Evolutionary conservation across 2,113 vertebrate genomes (phyloP).

Genomic region (Danionella cerebrum): DNA sequence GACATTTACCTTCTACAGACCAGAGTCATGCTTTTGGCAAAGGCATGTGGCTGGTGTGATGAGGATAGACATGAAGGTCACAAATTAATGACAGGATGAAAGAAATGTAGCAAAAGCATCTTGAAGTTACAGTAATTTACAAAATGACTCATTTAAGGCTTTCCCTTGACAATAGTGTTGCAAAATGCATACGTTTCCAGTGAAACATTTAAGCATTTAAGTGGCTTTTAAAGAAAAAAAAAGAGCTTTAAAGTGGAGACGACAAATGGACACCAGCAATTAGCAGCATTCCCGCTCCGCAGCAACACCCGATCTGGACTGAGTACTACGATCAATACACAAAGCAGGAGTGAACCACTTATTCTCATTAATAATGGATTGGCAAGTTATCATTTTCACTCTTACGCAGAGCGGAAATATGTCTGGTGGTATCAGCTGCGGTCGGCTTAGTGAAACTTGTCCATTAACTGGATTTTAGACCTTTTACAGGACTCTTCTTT

Average conservation of each 20-base stretch:
- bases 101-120: background rate
- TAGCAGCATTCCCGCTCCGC: slow-evolving; percentile 50
- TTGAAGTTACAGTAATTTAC: background rate
- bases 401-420: slow-evolving; percentile 59
- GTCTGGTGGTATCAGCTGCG: slow-evolving; percentile 59
- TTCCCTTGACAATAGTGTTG: background rate
- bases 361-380: slow-evolving; percentile 70
- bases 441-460: slow-evolving; percentile 60
- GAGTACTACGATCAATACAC: slow-evolving; percentile 61
- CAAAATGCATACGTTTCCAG: slow-evolving; percentile 5
- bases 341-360: slow-evolving; percentile 57
- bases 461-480: slow-evolving; percentile 62
- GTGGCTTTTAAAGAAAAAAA: slow-evolving; percentile 6
- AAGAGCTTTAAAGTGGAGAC: background rate
- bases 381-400: slow-evolving; percentile 65
- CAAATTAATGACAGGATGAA: background rate
- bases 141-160: background rate
- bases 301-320: slow-evolving; percentile 41
- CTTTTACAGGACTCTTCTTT: slow-evolving; percentile 60
- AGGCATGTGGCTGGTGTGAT: background rate
- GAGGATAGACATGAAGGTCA: background rate
- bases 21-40: background rate
- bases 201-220: slow-evolving; percentile 17
- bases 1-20: slow-evolving; percentile 4
- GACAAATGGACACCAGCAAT: slow-evolving; percentile 54